phyloP scores from a whole-genome alignment of 2,888 invertebrate species.

The Drosophila prostipennis region DNA sequence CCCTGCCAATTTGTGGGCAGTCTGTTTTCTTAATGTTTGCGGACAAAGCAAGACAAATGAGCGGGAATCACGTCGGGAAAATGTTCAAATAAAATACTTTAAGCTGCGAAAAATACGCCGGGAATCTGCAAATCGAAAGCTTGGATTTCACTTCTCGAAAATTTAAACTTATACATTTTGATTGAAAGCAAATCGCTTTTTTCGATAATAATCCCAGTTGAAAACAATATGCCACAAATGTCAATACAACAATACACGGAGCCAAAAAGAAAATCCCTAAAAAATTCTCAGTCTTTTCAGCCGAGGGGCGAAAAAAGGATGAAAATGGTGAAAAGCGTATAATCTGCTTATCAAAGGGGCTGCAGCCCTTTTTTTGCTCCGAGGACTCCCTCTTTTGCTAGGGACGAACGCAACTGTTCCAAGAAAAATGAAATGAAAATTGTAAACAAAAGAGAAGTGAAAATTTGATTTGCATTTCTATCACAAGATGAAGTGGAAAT shows the following conservation, averaged over 20 bases:
- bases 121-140: neutral
- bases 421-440: conserved; percentile 47
- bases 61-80: conserved; percentile 9
- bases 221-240: conserved; percentile 57
- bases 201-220: conserved; percentile 16
- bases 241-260: conserved; percentile 46
- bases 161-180: conserved; percentile 24
- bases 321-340: conserved; percentile 50
- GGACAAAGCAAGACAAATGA: conserved; percentile 72
- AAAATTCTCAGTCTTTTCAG: conserved; percentile 20
- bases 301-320: conserved; percentile 33
- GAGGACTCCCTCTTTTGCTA: neutral
- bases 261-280: conserved; percentile 44
- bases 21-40: conserved; percentile 51
- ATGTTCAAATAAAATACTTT: neutral
- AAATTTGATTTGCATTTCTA: conserved; percentile 66
- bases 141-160: neutral
- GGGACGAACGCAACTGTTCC: conserved; percentile 20
- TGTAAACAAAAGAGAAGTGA: conserved; percentile 56
- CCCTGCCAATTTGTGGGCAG: conserved; percentile 22
- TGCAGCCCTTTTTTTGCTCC: conserved; percentile 38
- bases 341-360: conserved; percentile 69
- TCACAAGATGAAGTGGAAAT: conserved; percentile 57
- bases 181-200: conserved; percentile 2
- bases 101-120: neutral